These are phyloP conservation scores for Thera obeliscata DNA, from an alignment of 2,888 invertebrate genomes.

Conservation along the genomic window DNA sequence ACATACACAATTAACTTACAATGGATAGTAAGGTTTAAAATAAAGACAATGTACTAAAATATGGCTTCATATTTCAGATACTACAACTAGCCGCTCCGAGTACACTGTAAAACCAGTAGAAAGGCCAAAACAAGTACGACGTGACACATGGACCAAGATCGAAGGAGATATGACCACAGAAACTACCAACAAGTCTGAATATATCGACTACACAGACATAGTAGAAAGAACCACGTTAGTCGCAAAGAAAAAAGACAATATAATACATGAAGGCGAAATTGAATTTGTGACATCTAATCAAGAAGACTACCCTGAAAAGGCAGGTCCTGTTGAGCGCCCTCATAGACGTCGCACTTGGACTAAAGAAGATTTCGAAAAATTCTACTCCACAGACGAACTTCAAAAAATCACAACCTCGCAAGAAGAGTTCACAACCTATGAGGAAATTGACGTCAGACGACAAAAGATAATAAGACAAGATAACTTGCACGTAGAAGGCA, in stretches of 20 bases:
- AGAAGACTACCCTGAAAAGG: constrained; percentile 86
- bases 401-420: constrained; percentile 87
- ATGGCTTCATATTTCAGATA: constrained; percentile 77
- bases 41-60: constrained; percentile 2
- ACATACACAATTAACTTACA: too few relatives aligned
- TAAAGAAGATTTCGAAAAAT: constrained; percentile 89
- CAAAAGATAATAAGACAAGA: constrained; percentile 73
- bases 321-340: constrained; percentile 82
- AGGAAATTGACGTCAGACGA: constrained; percentile 81
- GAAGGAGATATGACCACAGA: constrained; percentile 89
- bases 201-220: constrained; percentile 85
- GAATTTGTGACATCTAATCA: constrained; percentile 87
- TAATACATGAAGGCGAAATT: constrained; percentile 88
- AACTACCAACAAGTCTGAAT: constrained; percentile 88
- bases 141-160: constrained; percentile 91
- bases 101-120: constrained; percentile 88
- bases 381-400: constrained; percentile 84
- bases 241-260: constrained; percentile 86
- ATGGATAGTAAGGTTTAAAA: too few relatives aligned
- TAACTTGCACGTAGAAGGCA: constrained; percentile 80
- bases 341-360: constrained; percentile 88
- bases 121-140: constrained; percentile 86
- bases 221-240: constrained; percentile 86
- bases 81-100: constrained; percentile 88
- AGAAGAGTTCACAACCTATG: constrained; percentile 86